A percentile compares a stretch with the other conserved stretches of the same genome.
phyloP scores from a whole-genome alignment of 1,140 invertebrate genomes.

The Arctopsyche grandis region DNA sequence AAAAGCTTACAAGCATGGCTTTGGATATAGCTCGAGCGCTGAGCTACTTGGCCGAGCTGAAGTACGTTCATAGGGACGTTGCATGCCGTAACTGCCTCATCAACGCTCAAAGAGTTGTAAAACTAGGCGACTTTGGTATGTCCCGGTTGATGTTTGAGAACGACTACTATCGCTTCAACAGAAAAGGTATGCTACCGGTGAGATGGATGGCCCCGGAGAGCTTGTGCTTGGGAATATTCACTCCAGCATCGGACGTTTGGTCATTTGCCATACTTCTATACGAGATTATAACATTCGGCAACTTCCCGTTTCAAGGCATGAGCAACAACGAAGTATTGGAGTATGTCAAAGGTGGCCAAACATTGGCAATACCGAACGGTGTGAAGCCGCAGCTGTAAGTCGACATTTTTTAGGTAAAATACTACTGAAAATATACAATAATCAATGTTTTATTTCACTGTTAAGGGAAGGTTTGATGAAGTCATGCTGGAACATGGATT shows the following conservation, averaged over 20 bases:
- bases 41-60: conserved; percentile 80
- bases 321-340: conserved; percentile 87
- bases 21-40: conserved; percentile 87
- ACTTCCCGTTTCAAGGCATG: conserved; percentile 87
- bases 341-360: conserved; percentile 79
- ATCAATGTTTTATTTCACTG: too few species aligned
- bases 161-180: conserved; percentile 88
- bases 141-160: conserved; percentile 87
- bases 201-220: conserved; percentile 94
- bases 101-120: conserved; percentile 82
- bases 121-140: conserved; percentile 95
- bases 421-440: background rate
- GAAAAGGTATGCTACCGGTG: conserved; percentile 88
- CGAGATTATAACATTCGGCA: conserved; percentile 89
- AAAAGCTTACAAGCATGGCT: conserved; percentile 85
- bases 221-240: conserved; percentile 83
- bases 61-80: conserved; percentile 88
- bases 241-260: conserved; percentile 87
- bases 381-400: conserved; percentile 83
- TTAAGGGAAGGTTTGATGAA: conserved; percentile 77
- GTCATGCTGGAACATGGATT: conserved; percentile 80
- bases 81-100: conserved; percentile 91
- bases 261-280: conserved; percentile 86
- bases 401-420: background rate
- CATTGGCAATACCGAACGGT: conserved; percentile 76